A percentile compares a stretch with the other conserved stretches of the same genome.
Conservation (phyloP, 2,113 vertebrate genomes). For the Cnemophilus loriae region DNA sequence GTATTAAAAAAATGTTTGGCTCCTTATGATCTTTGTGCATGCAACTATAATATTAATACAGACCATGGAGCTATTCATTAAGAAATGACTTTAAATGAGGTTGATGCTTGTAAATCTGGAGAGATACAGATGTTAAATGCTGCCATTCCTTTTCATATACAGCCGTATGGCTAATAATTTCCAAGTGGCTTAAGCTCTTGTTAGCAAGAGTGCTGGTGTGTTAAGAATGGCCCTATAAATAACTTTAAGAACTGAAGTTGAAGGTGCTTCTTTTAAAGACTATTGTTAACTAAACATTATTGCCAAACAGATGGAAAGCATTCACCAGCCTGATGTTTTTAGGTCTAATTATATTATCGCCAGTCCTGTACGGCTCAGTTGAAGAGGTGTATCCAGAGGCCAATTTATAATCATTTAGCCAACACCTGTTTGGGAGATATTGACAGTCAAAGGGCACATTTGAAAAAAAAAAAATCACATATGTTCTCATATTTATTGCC, state of each 20-base stretch:
- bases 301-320: slow-evolving; percentile 95
- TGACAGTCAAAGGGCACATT: slow-evolving; percentile 89
- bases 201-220: slow-evolving; percentile 76
- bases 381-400: slow-evolving; percentile 96
- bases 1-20: slow-evolving; percentile 79
- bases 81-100: slow-evolving; percentile 78
- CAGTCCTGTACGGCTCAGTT: slow-evolving; percentile 86
- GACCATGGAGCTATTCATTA: slow-evolving; percentile 74
- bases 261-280: slow-evolving; percentile 86
- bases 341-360: slow-evolving; percentile 98
- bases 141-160: slow-evolving; percentile 69
- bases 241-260: slow-evolving; percentile 82
- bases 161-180: slow-evolving; percentile 78
- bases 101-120: slow-evolving; percentile 75
- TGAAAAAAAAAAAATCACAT: slow-evolving; percentile 79
- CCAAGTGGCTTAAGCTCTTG: slow-evolving; percentile 80
- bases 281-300: slow-evolving; percentile 87
- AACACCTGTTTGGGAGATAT: slow-evolving; percentile 97
- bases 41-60: slow-evolving; percentile 78
- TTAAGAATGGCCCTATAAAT: slow-evolving; percentile 79
- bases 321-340: slow-evolving; percentile 92
- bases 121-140: slow-evolving; percentile 80
- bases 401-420: slow-evolving; percentile 99
- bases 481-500: slow-evolving; percentile 79
- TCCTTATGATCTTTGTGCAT: slow-evolving; percentile 77